A percentile compares a stretch with the other conserved stretches of the same genome.
These are phyloP conservation scores for Phanerotoma sp. DNA, from an alignment of 2,888 invertebrate species.

Conservation along the genomic window DNA sequence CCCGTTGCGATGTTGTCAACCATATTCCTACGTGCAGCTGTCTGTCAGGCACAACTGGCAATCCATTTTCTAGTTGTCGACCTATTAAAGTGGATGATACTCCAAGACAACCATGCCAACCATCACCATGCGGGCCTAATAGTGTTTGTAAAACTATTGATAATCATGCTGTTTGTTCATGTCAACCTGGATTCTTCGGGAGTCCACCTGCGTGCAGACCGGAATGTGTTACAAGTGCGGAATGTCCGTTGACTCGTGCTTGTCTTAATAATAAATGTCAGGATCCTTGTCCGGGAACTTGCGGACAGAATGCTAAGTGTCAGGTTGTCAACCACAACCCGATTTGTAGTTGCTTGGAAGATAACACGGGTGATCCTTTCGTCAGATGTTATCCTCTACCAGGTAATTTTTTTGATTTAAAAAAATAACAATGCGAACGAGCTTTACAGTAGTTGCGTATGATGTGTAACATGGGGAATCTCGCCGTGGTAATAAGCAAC, in stretches of 20 bases:
- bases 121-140: constrained; percentile 80
- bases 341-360: constrained; percentile 73
- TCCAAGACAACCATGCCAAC: constrained; percentile 62
- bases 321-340: constrained; percentile 82
- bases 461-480: too few species aligned
- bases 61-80: constrained; percentile 70
- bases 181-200: constrained; percentile 71
- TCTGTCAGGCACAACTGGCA: constrained; percentile 68
- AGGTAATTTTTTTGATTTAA: too few species aligned
- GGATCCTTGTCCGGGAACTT: constrained; percentile 78
- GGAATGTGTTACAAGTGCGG: constrained; percentile 78
- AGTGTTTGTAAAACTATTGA: constrained; percentile 71
- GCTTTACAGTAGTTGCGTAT: too few species aligned
- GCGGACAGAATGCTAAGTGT: constrained; percentile 77
- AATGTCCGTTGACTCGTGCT: constrained; percentile 74
- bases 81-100: constrained; percentile 51
- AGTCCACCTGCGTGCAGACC: constrained; percentile 79
- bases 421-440: too few species aligned
- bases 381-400: constrained; percentile 61
- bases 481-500: too few species aligned
- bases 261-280: constrained; percentile 76
- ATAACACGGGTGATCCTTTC: constrained; percentile 79
- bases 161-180: constrained; percentile 72
- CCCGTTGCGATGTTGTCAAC: constrained; percentile 72
- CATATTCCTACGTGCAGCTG: constrained; percentile 77